These are phyloP conservation scores for Ctenosaura bakeri DNA, from an alignment of 2,797 vertebrate species.

Conservation along the genomic window DNA sequence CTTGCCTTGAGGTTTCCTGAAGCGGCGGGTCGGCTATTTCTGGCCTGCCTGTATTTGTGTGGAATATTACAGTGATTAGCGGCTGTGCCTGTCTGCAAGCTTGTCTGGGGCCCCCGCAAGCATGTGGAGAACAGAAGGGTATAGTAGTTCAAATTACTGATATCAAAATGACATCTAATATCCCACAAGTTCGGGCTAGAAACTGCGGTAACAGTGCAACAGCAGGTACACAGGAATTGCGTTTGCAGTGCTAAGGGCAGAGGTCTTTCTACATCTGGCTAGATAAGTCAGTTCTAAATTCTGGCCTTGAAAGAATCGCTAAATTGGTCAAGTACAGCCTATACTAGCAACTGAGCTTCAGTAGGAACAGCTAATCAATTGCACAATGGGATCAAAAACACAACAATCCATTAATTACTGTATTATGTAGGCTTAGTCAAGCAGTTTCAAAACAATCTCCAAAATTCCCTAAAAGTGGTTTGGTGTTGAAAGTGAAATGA, in stretches of 20 bases:
- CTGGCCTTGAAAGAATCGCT: neutral
- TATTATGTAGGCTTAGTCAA: conserved; percentile 11
- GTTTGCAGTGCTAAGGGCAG: neutral
- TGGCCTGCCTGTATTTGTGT: no score
- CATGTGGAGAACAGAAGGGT: no score
- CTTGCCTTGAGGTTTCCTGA: no score
- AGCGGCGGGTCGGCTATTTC: no score
- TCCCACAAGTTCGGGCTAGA: no score
- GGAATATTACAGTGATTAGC: no score
- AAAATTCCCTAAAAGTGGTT: neutral
- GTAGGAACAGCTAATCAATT: neutral
- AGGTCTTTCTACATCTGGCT: neutral
- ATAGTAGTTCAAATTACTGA: no score
- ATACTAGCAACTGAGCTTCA: neutral
- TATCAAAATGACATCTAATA: no score
- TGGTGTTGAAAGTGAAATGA: neutral
- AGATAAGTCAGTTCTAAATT: neutral
- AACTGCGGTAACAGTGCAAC: no score
- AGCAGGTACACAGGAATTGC: neutral
- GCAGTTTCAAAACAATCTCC: conserved; percentile 1
- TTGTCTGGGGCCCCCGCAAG: no score
- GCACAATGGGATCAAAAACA: neutral
- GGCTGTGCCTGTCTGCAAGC: no score
- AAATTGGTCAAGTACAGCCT: conserved; percentile 16
- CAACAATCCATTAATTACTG: neutral